A percentile compares a stretch with the other conserved stretches of the same genome.
These are phyloP conservation scores for Lasiurus cinereus DNA, from an alignment of 2,113 vertebrate genomes.

Conservation along the genomic window DNA sequence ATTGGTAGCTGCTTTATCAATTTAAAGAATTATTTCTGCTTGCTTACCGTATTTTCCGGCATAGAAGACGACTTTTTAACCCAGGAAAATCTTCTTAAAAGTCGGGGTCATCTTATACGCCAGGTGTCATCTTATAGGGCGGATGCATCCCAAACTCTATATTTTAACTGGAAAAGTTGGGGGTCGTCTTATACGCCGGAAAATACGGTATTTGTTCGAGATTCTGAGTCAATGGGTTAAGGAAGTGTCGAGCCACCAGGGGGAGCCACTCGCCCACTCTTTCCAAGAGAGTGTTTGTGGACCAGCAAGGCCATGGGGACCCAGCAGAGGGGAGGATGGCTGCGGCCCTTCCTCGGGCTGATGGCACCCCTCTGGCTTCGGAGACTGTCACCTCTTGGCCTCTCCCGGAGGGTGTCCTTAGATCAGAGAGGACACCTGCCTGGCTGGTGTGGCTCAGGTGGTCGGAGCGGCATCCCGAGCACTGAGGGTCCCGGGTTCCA, in stretches of 20 bases:
- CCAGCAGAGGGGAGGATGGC: not conserved
- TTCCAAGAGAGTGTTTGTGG: not conserved
- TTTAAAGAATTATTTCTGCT: not conserved
- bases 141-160: no score
- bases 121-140: no score
- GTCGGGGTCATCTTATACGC: no score
- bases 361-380: not conserved
- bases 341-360: not conserved
- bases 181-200: no score
- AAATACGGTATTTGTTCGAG: not conserved
- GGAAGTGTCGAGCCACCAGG: conserved; percentile 13
- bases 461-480: not conserved
- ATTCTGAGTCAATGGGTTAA: not conserved
- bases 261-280: not conserved
- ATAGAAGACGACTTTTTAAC: no score
- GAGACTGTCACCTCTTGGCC: not conserved
- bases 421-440: not conserved
- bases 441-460: not conserved
- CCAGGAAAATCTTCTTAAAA: no score
- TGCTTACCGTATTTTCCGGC: not conserved
- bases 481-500: not conserved
- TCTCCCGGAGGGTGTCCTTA: not conserved
- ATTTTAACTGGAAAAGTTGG: no score
- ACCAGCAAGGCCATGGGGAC: fast-evolving
- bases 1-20: no score